Percentiles rank a stretch among this genome's conserved stretches.
Conservation (phyloP, 2,888 invertebrate genomes). For the Macropis europaea region DNA sequence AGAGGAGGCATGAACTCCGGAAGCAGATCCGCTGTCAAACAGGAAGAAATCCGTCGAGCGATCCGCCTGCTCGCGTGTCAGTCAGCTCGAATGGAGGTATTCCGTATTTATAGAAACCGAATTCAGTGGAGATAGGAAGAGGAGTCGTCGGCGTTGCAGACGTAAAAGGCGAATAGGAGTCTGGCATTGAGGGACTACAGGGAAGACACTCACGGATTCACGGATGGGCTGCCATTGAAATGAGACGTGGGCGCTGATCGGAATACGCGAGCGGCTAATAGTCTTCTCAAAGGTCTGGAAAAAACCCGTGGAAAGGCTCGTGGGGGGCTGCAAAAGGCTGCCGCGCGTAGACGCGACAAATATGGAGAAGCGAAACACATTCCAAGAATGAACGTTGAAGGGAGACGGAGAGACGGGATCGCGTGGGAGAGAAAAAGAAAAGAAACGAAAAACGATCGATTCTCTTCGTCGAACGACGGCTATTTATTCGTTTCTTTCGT, state of each 20-base stretch:
- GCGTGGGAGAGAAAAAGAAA: background rate
- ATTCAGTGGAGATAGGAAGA: too few relatives aligned
- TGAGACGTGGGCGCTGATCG: background rate
- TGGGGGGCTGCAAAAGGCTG: background rate
- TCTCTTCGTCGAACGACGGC: background rate
- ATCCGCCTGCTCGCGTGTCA: too few relatives aligned
- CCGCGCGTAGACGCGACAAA: slow-evolving; percentile 18
- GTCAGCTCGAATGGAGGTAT: too few relatives aligned
- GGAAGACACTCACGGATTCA: slow-evolving; percentile 2
- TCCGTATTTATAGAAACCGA: too few relatives aligned
- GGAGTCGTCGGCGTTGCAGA: slow-evolving; percentile 3
- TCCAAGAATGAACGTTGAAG: slow-evolving; percentile 25
- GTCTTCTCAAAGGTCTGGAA: slow-evolving; percentile 5
- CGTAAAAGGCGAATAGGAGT: background rate
- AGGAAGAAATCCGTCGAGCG: too few relatives aligned
- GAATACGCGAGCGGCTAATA: background rate
- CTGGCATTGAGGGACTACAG: background rate
- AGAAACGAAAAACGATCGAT: background rate
- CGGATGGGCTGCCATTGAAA: slow-evolving; percentile 19
- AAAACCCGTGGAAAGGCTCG: background rate
- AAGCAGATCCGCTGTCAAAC: too few relatives aligned
- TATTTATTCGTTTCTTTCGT: background rate
- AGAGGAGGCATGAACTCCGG: too few relatives aligned
- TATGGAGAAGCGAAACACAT: slow-evolving; percentile 29
- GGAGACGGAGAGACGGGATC: background rate